Evolutionary conservation across 1,140 invertebrate genomes (phyloP), one percentile per base, ranked within the genome.

Genomic region (Drosophila pachea): DNA sequence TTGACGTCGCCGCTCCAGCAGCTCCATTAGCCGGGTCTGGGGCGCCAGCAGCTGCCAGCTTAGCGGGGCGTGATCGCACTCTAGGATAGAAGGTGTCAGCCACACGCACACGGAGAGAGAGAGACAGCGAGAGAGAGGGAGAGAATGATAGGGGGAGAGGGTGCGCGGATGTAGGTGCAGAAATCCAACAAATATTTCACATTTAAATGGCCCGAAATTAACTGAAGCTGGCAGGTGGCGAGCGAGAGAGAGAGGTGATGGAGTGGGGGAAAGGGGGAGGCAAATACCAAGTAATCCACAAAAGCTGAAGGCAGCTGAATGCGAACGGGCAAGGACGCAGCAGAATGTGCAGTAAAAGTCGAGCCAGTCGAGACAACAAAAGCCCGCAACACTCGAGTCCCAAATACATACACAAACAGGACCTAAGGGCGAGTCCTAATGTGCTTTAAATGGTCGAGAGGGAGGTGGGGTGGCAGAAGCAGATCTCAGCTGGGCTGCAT

Each of bases 201-300:
- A 83, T 78, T 83, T 76, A 78, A 83, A 84, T 84, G 73, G 60
- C 45, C 55, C 62, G 64, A 78, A 83, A 84, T 76, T 83, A 84
- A 83, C 63, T 61, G 40, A 73, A 76, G 36, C 31, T 70, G 75
- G 48, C 72, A 62, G 75, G 38, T 14, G 22, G 40, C 31, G 31
- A 29, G 7, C 7, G 38, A 12, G 40, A 42, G 11, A 42, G 40
- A 5, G n/a, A 35, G 16, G n/a, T n/a, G n/a, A n/a, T n/a, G 35
- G 11, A 38, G 31, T 4, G 31, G 16, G 32, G 64, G 32, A 77
- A n/a, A 22, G 22, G 22, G 22, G 22, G 22, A 22, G 22, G 59
- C 73, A 73, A 84, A 83, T 78, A 68, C 60, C 68, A 76, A 76
- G 64, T 83, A 83, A 83, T 83, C 79, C 73, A 70, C 65, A 84